Conservation (phyloP, 23 tunicate species). For the Halocynthia roretzi region DNA sequence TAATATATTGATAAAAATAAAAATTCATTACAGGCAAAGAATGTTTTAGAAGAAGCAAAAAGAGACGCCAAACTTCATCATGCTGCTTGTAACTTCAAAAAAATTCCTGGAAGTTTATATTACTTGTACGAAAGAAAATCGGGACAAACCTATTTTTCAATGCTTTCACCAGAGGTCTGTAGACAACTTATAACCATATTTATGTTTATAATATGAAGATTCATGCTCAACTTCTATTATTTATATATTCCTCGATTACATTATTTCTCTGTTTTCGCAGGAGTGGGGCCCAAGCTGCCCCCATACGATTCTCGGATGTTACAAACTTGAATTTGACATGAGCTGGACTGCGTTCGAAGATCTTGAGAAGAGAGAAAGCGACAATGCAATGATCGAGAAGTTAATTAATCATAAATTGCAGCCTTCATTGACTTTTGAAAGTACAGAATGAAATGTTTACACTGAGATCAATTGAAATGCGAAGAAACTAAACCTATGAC, state of each 20-base stretch:
- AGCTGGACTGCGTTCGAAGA: conserved; percentile 89
- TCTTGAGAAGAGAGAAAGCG: conserved; percentile 58
- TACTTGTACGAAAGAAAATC: conserved; percentile 70
- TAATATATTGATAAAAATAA: neutral
- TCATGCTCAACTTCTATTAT: neutral
- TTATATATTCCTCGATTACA: neutral
- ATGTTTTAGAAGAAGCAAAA: conserved; percentile 81
- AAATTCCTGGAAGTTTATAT: conserved; percentile 94
- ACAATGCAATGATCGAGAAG: conserved; percentile 75
- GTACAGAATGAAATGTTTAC: no score
- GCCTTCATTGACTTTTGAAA: conserved; percentile 59
- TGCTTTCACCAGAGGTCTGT: conserved; percentile 80
- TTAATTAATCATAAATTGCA: conserved; percentile 78
- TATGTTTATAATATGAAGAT: neutral
- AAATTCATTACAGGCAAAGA: conserved; percentile 41
- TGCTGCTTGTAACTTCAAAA: conserved; percentile 99
- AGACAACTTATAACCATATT: neutral
- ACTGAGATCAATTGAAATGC: no score
- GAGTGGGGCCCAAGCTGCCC: conserved; percentile 91
- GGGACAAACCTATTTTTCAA: conserved; percentile 88
- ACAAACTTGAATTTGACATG: conserved; percentile 78
- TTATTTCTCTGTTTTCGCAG: conserved; percentile 20
- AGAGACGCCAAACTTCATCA: conserved; percentile 93
- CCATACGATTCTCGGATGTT: conserved; percentile 66
- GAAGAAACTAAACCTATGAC: no score